phyloP scores from a whole-genome alignment of 1,140 invertebrate genomes.

The Drosophila willistoni region DNA sequence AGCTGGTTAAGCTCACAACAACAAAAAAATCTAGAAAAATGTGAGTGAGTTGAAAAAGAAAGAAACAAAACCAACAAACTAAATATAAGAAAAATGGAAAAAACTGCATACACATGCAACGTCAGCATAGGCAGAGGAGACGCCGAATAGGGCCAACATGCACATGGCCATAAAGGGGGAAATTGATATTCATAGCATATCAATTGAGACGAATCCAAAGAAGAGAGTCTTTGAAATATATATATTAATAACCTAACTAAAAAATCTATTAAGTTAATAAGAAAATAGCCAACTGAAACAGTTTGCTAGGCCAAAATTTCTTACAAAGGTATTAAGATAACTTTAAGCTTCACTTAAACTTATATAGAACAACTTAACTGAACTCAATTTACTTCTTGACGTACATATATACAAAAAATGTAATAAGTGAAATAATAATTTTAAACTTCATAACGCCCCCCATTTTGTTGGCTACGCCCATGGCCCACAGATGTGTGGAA shows the following conservation, averaged over 20 bases:
- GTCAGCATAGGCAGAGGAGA: slow-evolving; percentile 20
- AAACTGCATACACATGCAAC: slow-evolving; percentile 68
- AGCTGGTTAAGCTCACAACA: slow-evolving; percentile 32
- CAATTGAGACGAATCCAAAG: too few species aligned
- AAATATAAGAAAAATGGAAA: slow-evolving; percentile 21
- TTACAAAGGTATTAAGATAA: too few species aligned
- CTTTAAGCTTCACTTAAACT: too few species aligned
- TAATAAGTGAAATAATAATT: too few species aligned
- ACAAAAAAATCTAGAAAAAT: slow-evolving; percentile 38
- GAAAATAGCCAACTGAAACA: too few species aligned
- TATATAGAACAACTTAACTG: too few species aligned
- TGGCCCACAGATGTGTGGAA: not conserved
- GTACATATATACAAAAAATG: too few species aligned
- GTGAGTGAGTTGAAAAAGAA: slow-evolving; percentile 37
- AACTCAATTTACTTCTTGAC: too few species aligned
- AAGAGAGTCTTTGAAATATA: too few species aligned
- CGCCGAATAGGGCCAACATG: slow-evolving; percentile 21
- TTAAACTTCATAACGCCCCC: not conserved
- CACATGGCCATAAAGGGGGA: slow-evolving; percentile 9
- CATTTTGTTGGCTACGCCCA: not conserved
- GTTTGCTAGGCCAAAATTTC: too few species aligned
- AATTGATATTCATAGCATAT: not conserved
- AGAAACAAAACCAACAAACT: slow-evolving; percentile 13
- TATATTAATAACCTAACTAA: too few species aligned
- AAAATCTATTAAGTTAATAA: too few species aligned